Evolutionary conservation across 2,888 invertebrate species (phyloP), one percentile per base, ranked within the genome.

Genomic region (Acleris sparsana): DNA sequence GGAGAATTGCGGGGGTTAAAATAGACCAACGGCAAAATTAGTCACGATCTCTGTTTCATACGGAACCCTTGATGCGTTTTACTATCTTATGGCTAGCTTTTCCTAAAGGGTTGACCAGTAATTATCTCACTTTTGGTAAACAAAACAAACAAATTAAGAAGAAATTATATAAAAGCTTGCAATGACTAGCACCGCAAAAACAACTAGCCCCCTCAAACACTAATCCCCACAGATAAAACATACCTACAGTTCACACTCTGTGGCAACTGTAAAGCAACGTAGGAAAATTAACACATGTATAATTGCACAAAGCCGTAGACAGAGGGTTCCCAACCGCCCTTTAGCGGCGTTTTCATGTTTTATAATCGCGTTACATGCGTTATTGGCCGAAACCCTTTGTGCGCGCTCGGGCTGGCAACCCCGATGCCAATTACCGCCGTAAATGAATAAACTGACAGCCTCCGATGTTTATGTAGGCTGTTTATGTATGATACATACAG

Each of bases 341-440:
- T 66, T 66, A 62, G 49, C 65, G 52, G 66, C 66, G 66, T 66
- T 66, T 66, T 66, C 66, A 66, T 66, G 65, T 65, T 66, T 66
- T 66, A 62, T 66, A 66, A 66, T 66, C 66, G 61, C 33, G 66
- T 66, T 66, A 52, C 66, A 66, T 66, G 66, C 66, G 66, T 66
- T 66, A 66, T 66, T 66, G 66, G 66, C 61, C 48, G 48, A 57
- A 62, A 51, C 57, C 61, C 62, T 66, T 66, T 66, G 66, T 66
- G 66, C 22, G 51, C 57, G 62, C 56, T 65, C 56, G 65, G 63
- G 53, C 53, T 44, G 59, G 57, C 57, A 57, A 57, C 57, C 44
- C 46, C 56, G 56, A 39, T 49, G 60, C 48, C 59, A 62, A 55
- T 62, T 62, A 55, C 62, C 39, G 62, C 20, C 51, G 51, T 62